These are phyloP conservation scores for Meloidogyne chitwoodi DNA, from an alignment of 1,140 invertebrate genomes.

Conservation along the genomic window DNA sequence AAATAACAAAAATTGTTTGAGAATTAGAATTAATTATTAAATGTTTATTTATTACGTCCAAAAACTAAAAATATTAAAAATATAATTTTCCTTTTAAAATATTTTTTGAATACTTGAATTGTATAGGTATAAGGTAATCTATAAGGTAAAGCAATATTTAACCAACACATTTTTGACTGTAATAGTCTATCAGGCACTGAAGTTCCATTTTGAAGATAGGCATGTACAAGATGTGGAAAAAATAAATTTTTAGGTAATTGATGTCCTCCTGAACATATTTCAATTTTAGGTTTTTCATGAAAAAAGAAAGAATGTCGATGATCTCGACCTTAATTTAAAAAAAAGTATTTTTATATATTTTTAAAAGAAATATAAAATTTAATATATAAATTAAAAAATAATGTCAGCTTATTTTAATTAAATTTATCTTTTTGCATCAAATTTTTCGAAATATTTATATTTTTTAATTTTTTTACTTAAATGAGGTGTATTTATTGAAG, in stretches of 20 bases:
- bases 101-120: constrained; percentile 45
- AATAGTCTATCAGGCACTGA: constrained; percentile 34
- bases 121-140: constrained; percentile 55
- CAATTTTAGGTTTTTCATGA: constrained; percentile 47
- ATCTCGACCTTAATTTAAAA: not conserved
- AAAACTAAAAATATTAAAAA: constrained; percentile 42
- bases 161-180: constrained; percentile 50
- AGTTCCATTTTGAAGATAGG: constrained; percentile 52
- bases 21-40: constrained; percentile 4
- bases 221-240: constrained; percentile 53
- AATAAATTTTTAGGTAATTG: constrained; percentile 35
- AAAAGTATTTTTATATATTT: too few relatives aligned
- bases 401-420: too few relatives aligned
- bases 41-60: constrained; percentile 45
- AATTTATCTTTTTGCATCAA: too few relatives aligned
- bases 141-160: constrained; percentile 45
- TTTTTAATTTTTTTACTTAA: not conserved
- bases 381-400: too few relatives aligned
- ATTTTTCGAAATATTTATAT: too few relatives aligned
- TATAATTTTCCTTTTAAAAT: too few relatives aligned
- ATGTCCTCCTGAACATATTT: constrained; percentile 49
- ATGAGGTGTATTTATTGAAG: not conserved
- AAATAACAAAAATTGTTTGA: constrained; percentile 46
- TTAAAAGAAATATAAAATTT: too few relatives aligned
- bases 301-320: not conserved